Percentiles rank a stretch among this genome's conserved stretches.
Evolutionary conservation across 2,888 invertebrate genomes (phyloP).

Genomic region (Netelia inedita): DNA sequence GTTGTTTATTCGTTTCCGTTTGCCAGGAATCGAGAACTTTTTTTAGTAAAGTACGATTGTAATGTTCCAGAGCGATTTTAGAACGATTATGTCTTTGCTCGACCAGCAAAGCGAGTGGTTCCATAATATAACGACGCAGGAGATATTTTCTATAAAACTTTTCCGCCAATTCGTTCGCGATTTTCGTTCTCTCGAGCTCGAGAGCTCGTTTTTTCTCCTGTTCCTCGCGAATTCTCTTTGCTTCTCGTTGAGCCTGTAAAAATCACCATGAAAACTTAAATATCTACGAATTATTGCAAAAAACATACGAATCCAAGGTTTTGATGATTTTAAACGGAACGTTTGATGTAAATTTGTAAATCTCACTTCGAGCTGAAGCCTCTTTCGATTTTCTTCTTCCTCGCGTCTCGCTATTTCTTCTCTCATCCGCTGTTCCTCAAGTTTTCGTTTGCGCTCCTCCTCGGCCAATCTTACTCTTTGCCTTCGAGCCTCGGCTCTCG

Average conservation of each 20-base stretch:
- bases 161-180: conserved; percentile 76
- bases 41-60: conserved; percentile 85
- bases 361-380: conserved; percentile 84
- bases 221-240: conserved; percentile 77
- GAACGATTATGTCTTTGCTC: conserved; percentile 73
- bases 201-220: conserved; percentile 75
- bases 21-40: conserved; percentile 86
- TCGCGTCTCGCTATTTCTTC: conserved; percentile 82
- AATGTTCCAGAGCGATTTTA: conserved; percentile 87
- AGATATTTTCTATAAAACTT: conserved; percentile 78
- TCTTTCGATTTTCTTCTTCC: conserved; percentile 84
- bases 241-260: conserved; percentile 78
- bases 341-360: conserved; percentile 62
- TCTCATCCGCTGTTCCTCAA: conserved; percentile 84
- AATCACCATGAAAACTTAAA: background rate
- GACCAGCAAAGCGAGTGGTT: conserved; percentile 76
- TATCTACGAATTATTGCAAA: background rate
- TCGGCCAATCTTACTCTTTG: conserved; percentile 83
- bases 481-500: conserved; percentile 89
- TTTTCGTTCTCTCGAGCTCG: conserved; percentile 75
- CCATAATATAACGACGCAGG: conserved; percentile 76
- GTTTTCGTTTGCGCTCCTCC: conserved; percentile 77
- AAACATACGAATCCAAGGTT: background rate
- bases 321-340: background rate
- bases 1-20: conserved; percentile 82